Evolutionary conservation across 1,140 invertebrate species (phyloP), one percentile per base, ranked within the genome.

Genomic region (Trichomalopsis sarcophagae): DNA sequence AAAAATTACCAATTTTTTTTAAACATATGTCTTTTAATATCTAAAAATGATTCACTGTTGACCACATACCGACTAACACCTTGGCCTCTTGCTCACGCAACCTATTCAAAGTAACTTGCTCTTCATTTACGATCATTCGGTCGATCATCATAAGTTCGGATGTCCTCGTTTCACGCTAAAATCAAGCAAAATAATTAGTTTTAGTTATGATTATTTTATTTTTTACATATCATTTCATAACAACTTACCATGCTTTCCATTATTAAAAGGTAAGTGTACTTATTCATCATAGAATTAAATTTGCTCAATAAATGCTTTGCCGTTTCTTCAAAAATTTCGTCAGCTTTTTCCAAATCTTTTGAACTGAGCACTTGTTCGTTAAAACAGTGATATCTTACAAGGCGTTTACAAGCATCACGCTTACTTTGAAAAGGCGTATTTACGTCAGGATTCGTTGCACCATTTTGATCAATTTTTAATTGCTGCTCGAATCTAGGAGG

Each of bases 371-470:
- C 94, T 81, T 95, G 94, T 86, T 97, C 95, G 89, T 97, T 95
- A 88, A 96, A 96, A 80, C 97, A 96, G 92, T 98, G 97, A 93
- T 97, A 98, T 68, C 96, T 94, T 74, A 97, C 94, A 17, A 98
- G 92, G 75, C 97, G 93, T 89, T 97, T 96, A 82, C 96, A 96
- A 4, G 97, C 97, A 91, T 98, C 97, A 75, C 94, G 94, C 87
- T 95, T 95, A 87, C 95, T 94, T 86, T 92, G 91, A 90, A 98
- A 98, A 17, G 96, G 96, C 71, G 95, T 95, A 84, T 96, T 95
- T 50, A 95, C 95, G 91, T 98, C 97, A 11, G 97, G 96, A 90
- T 96, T 95, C 13, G 96, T 88, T 62, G 96, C 97, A 84, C 95
- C 96, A 88, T 95, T 95, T 92, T 97, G 97, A 94, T 98, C 97